A percentile compares a stretch with the other conserved stretches of the same genome.
Conservation (phyloP, 2,113 vertebrate genomes). For the Erythrocebus patas region DNA sequence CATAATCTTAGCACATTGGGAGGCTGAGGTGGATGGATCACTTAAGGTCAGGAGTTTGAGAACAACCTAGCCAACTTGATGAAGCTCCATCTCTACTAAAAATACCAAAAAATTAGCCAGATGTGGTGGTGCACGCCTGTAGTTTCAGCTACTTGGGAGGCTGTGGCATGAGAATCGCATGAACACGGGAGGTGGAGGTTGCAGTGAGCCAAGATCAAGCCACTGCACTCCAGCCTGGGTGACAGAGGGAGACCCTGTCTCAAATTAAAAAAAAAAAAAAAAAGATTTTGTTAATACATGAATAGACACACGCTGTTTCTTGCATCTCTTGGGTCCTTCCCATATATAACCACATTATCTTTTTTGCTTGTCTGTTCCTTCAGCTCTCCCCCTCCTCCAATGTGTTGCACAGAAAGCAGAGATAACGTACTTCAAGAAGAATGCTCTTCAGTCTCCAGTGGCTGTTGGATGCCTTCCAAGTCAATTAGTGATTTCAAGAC, state of each 20-base stretch:
- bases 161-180: background rate
- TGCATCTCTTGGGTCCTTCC: background rate
- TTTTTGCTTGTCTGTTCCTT: background rate
- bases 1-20: too few species aligned
- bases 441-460: background rate
- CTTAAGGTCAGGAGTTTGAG: too few species aligned
- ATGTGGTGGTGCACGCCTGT: too few species aligned
- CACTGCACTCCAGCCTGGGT: background rate
- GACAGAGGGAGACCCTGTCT: background rate
- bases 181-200: background rate
- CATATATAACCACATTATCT: rapidly evolving
- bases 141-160: too few species aligned
- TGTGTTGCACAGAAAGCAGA: background rate
- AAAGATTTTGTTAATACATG: background rate
- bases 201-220: background rate
- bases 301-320: background rate
- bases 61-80: too few species aligned
- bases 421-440: background rate
- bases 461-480: background rate
- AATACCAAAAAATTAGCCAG: too few species aligned
- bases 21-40: too few species aligned
- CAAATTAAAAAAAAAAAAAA: background rate
- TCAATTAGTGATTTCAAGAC: background rate
- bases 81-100: too few species aligned
- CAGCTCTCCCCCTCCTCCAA: background rate